Percentiles rank a stretch among this genome's conserved stretches.
Evolutionary conservation across 1,140 invertebrate genomes (phyloP).

Genomic region (Cydia amplana): DNA sequence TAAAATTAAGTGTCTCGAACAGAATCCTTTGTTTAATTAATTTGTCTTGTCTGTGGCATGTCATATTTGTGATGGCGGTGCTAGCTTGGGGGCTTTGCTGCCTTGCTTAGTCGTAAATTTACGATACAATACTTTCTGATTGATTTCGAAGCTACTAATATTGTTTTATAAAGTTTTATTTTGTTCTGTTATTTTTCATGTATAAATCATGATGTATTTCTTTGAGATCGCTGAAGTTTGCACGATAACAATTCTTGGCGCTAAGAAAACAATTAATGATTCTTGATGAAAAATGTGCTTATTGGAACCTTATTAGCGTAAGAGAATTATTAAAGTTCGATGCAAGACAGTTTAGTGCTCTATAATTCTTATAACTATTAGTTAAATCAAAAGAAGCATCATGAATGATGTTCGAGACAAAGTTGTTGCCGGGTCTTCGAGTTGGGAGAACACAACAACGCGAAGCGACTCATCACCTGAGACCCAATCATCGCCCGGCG

Average conservation of each 20-base stretch:
- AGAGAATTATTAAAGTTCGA: constrained; percentile 40
- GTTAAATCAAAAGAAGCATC: constrained; percentile 44
- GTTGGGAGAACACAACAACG: constrained; percentile 66
- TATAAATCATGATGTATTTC: constrained; percentile 49
- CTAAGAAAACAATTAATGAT: constrained; percentile 55
- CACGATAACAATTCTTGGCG: constrained; percentile 50
- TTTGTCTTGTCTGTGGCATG: constrained; percentile 30
- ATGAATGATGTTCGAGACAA: constrained; percentile 79
- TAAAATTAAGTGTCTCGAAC: constrained; percentile 1
- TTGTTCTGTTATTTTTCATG: constrained; percentile 44
- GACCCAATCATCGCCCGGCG: constrained; percentile 66
- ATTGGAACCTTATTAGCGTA: constrained; percentile 57
- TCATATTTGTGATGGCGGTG: constrained; percentile 56
- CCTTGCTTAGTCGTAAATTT: constrained; percentile 59
- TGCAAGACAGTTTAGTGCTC: constrained; percentile 29
- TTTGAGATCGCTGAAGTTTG: constrained; percentile 44
- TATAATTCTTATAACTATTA: constrained; percentile 35
- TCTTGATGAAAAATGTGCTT: constrained; percentile 56
- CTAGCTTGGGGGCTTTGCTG: constrained; percentile 61
- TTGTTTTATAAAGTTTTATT: constrained; percentile 43
- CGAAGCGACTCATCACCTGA: constrained; percentile 72
- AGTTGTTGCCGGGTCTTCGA: constrained; percentile 73
- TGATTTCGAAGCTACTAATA: constrained; percentile 42
- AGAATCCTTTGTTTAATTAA: not conserved
- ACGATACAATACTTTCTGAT: constrained; percentile 48